Base-by-base conservation (phyloP, 2,113 vertebrate genomes). In the Actenoides lindsayi region DNA sequence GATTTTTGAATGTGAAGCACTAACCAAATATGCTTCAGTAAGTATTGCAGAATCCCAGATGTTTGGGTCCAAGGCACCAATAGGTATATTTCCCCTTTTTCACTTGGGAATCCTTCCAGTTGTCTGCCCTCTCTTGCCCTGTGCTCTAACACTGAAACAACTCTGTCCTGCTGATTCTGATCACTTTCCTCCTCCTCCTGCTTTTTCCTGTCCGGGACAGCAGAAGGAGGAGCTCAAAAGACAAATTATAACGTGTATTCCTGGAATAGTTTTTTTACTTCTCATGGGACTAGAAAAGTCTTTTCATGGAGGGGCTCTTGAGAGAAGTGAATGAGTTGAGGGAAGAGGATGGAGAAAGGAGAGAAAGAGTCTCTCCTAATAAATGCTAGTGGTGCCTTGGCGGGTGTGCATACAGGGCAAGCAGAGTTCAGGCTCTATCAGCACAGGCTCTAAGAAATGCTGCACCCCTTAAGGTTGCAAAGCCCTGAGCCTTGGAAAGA, bases 21-120 rank as follows among this genome's bases (percentile, higher is more conserved):
- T 91, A 76, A 59, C 17, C 44, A 91, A 75, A 92, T 79, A 87
- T 27, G 15, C 48, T 83, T 73, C 33, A 85, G 31, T 76, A 56
- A 76, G 50, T 83, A 51, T 68, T 89, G 64, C 83, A 87, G 86
- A 93, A 71, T 73, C 53, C 33, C 51, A 57, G 17, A 70, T 90
- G 35, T 42, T 88, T 4, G 1, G 25, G 53, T 86, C 39, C 41
- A 39, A 44, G 19, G 69, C 35, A 81, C 30, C 18, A 23, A 4
- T 44, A 46, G 41, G 30, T 71, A 17, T 15, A 12, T 80, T 88
- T 74, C 12, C 35, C 30, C 13, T 9, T 71, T 84, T 53, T 76
- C 23, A 19, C 5, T 59, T 50, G 9, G 21, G 23, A 73, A 44
- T 83, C 16, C 10, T 86, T 80, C 70, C 16, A 11, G 2, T 33